Base-by-base conservation (phyloP, 2,888 invertebrate species). In the Xanthorhoe spadicearia region DNA sequence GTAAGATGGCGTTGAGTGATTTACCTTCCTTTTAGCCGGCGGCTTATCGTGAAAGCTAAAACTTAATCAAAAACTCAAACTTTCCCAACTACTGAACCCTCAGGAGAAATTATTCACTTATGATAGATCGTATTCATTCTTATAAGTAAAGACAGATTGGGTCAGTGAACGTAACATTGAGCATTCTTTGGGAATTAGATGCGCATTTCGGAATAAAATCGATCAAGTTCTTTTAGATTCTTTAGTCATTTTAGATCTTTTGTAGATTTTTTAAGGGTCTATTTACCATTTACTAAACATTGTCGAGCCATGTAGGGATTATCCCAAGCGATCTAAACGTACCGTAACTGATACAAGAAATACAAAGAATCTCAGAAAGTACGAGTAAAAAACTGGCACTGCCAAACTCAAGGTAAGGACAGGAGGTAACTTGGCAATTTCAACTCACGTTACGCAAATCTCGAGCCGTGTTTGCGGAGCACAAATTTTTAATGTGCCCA, bases 401-500 rank as follows among this genome's bases (percentile, higher is more conserved):
- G 66, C 66, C 38, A 49, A 53, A 70, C 62, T 58, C 66, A 57
- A 13, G 13, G 38, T 3, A 13, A 69, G 58, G 61, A 55, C 61
- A 69, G 66, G 73, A 71, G 53, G 70, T 68, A 71, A 72, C 64
- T 71, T 64, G 64, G 58, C 71, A 75, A 75, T 77, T 74, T 72
- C 71, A 55, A 71, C 68, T 76, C 75, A 71, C 72, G 78, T 77
- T 76, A 77, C 76, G 74, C 75, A 82, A 85, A 83, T 82, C 79
- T 78, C 78, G 71, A 76, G 75, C 77, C 75, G 77, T 81, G 81
- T 85, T 84, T 84, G 78, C 77, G 59, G 68, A 77, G 78, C 77
- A 78, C 81, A 84, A 86, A 84, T 80, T 81, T 85, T 86, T 83
- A 83, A 85, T 82, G 78, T 81, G 78, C 77, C 75, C 80, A 79